phyloP scores from a whole-genome alignment of 2,888 invertebrate genomes.

The Sipha maydis region DNA sequence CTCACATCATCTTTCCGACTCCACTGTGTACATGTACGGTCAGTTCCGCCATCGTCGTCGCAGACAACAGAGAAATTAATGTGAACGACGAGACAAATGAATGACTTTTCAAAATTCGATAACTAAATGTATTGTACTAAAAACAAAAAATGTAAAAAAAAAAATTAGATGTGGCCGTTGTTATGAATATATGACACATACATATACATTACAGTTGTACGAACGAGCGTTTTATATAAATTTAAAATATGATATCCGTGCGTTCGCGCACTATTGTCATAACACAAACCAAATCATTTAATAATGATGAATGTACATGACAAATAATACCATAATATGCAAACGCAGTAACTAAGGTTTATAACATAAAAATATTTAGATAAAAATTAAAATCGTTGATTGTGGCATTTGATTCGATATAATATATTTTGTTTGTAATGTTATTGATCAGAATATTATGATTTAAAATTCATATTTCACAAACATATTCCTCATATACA shows the following conservation, averaged over 20 bases:
- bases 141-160: neutral
- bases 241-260: constrained; percentile 21
- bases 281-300: constrained; percentile 17
- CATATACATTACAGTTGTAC: neutral
- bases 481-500: no score
- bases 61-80: constrained; percentile 32
- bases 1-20: neutral
- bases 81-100: constrained; percentile 31
- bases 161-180: neutral
- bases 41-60: neutral
- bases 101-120: constrained; percentile 47
- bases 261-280: neutral
- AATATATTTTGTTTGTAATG: no score
- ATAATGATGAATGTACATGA: constrained; percentile 14
- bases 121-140: neutral
- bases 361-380: no score
- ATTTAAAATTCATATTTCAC: no score
- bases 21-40: neutral
- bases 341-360: neutral
- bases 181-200: neutral
- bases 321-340: neutral
- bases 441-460: no score
- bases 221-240: neutral
- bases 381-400: no score
- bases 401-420: no score